phyloP scores from a whole-genome alignment of 2,113 vertebrate species.

The Agelaius tricolor region DNA sequence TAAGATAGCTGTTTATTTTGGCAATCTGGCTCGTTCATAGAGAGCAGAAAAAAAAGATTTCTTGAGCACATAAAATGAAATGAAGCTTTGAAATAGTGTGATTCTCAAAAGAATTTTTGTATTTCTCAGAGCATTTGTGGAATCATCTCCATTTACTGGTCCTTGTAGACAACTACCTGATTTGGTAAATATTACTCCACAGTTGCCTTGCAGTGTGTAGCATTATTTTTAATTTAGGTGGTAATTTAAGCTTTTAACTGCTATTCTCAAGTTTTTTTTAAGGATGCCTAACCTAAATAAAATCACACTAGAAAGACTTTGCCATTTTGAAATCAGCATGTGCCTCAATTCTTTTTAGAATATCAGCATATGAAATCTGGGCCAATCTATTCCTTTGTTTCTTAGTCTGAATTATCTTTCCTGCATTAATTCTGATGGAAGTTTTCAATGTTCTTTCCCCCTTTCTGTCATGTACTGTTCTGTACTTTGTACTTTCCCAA shows the following conservation, averaged over 20 bases:
- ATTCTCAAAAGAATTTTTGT: background rate
- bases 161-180: background rate
- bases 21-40: background rate
- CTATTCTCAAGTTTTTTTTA: background rate
- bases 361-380: background rate
- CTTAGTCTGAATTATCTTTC: background rate
- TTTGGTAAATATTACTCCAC: background rate
- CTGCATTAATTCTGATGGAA: background rate
- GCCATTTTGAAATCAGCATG: background rate
- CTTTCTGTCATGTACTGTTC: background rate
- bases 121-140: background rate
- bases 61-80: background rate
- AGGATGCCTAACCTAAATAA: background rate
- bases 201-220: background rate
- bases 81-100: background rate
- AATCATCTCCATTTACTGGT: background rate
- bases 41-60: background rate
- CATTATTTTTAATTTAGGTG: background rate
- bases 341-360: background rate
- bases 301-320: background rate
- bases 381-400: background rate
- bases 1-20: background rate
- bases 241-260: background rate
- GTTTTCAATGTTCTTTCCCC: background rate
- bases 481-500: constrained; percentile 60